Conservation (phyloP, 2,113 vertebrate genomes). For the Ramphastos sulfuratus region DNA sequence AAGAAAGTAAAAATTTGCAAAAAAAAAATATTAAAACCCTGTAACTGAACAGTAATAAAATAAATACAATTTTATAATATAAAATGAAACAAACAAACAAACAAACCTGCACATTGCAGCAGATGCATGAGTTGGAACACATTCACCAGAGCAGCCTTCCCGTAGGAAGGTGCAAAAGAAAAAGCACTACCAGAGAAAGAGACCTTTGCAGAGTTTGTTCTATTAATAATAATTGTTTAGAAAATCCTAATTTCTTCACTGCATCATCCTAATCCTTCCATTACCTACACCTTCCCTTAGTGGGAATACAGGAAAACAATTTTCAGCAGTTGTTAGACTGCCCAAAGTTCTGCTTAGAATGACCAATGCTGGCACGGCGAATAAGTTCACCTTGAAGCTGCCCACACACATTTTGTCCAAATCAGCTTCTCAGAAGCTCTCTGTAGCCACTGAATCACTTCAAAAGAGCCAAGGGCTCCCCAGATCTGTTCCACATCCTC, state of each 20-base stretch:
- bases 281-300: background rate
- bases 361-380: background rate
- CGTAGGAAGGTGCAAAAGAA: constrained; percentile 36
- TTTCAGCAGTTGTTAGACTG: background rate
- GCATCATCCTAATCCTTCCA: background rate
- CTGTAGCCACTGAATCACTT: background rate
- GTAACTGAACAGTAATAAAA: no score
- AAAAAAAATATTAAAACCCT: background rate
- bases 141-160: constrained; percentile 12
- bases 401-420: background rate
- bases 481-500: background rate
- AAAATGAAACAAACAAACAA: background rate
- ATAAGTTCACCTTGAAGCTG: background rate
- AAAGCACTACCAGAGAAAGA: background rate
- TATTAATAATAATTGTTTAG: background rate
- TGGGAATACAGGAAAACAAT: background rate
- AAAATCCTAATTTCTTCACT: background rate
- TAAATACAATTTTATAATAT: background rate
- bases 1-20: background rate
- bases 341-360: background rate
- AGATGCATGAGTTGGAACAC: constrained; percentile 31
- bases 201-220: background rate
- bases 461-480: background rate
- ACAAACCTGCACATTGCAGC: background rate
- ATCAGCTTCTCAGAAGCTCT: background rate